These are phyloP conservation scores for Pseudomugil gertrudae DNA, from an alignment of 2,797 vertebrate genomes.

Conservation along the genomic window DNA sequence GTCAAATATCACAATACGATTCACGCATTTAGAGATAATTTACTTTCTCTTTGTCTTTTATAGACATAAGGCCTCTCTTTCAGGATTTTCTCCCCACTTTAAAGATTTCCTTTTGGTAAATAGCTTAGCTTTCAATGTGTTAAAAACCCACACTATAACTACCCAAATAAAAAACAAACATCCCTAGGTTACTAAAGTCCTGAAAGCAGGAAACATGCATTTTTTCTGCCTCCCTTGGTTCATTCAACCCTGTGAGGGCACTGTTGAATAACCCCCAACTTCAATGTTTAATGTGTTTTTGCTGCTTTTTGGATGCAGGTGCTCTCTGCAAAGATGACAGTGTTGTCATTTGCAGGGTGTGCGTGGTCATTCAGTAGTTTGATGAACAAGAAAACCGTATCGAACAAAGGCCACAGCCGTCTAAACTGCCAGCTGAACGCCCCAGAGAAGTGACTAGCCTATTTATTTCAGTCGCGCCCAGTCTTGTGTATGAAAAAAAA, in stretches of 20 bases:
- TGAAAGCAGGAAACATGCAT: conserved; percentile 31
- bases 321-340: conserved; percentile 44
- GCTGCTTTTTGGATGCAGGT: conserved; percentile 18
- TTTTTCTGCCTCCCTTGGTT: conserved; percentile 27
- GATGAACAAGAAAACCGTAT: conserved; percentile 62
- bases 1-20: conserved; percentile 49
- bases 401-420: conserved; percentile 69
- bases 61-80: conserved; percentile 24
- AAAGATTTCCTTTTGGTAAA: conserved; percentile 15
- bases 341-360: conserved; percentile 24
- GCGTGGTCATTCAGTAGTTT: conserved; percentile 50
- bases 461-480: conserved; percentile 32
- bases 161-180: conserved; percentile 50
- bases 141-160: conserved; percentile 41
- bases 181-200: conserved; percentile 46
- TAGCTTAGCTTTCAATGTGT: conserved; percentile 40
- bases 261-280: conserved; percentile 33
- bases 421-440: conserved; percentile 57
- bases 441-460: conserved; percentile 32
- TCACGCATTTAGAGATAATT: conserved; percentile 45
- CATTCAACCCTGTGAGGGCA: conserved; percentile 20
- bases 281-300: conserved; percentile 42
- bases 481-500: conserved; percentile 28
- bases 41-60: conserved; percentile 35
- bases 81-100: conserved; percentile 9